These are phyloP conservation scores for Dolichopus griseipennis DNA, from an alignment of 2,888 invertebrate genomes.

Conservation along the genomic window DNA sequence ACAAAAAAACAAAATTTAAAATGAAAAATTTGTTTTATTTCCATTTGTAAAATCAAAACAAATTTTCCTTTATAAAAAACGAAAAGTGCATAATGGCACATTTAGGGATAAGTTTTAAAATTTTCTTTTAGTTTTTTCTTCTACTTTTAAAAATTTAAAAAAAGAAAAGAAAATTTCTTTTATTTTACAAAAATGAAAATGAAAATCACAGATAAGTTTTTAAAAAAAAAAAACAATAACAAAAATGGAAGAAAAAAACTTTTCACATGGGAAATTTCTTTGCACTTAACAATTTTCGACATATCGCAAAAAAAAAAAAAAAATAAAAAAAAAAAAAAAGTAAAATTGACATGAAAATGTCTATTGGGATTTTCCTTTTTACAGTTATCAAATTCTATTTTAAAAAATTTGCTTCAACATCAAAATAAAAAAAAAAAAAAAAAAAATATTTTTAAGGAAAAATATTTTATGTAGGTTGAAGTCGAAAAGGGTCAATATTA, in stretches of 20 bases:
- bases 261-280: slow-evolving; percentile 6
- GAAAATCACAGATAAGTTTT: not conserved
- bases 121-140: no score
- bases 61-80: no score
- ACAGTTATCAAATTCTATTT: slow-evolving; percentile 1
- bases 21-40: no score
- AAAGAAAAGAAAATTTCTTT: not conserved
- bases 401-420: not conserved
- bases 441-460: not conserved
- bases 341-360: not conserved
- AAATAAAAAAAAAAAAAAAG: not conserved
- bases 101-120: not conserved
- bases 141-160: not conserved
- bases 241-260: not conserved
- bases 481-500: not conserved
- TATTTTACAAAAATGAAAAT: not conserved
- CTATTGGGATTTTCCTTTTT: slow-evolving; percentile 6
- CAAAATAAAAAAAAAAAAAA: not conserved
- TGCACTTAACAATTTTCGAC: slow-evolving; percentile 6
- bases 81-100: no score
- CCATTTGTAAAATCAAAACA: no score
- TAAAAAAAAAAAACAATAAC: not conserved
- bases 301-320: not conserved
- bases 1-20: no score
- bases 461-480: not conserved